Percentiles rank a stretch among this genome's conserved stretches.
Evolutionary conservation across 2,888 invertebrate genomes (phyloP).

Genomic region (Pristionchus exspectatus): DNA sequence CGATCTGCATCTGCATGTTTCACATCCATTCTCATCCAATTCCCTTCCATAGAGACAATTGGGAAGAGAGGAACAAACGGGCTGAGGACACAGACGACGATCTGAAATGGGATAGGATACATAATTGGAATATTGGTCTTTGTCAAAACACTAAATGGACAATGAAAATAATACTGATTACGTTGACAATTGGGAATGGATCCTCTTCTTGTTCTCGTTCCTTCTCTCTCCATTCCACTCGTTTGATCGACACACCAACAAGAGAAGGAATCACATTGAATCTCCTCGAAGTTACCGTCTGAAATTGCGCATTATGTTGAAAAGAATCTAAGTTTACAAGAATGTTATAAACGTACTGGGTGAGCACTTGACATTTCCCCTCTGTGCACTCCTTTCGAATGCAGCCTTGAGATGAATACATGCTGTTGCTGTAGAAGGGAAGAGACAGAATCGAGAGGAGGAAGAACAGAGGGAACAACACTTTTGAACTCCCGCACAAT

Average conservation of each 20-base stretch:
- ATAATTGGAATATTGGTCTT: too few relatives aligned
- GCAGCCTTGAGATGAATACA: slow-evolving; percentile 73
- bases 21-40: slow-evolving; percentile 72
- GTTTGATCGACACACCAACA: slow-evolving; percentile 75
- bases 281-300: slow-evolving; percentile 71
- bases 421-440: slow-evolving; percentile 67
- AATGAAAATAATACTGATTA: background rate
- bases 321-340: too few relatives aligned
- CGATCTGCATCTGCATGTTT: slow-evolving; percentile 72
- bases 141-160: too few relatives aligned
- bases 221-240: slow-evolving; percentile 71
- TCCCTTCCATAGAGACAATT: slow-evolving; percentile 71
- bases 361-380: slow-evolving; percentile 57
- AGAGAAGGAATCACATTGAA: slow-evolving; percentile 70
- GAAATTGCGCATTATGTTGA: background rate
- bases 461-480: slow-evolving; percentile 76
- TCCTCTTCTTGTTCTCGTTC: slow-evolving; percentile 67
- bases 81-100: slow-evolving; percentile 57
- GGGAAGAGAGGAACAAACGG: slow-evolving; percentile 51
- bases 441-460: slow-evolving; percentile 60
- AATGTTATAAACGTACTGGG: background rate
- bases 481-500: slow-evolving; percentile 67
- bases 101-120: slow-evolving; percentile 6
- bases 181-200: slow-evolving; percentile 67
- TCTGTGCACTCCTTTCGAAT: slow-evolving; percentile 68